Percentiles rank a stretch among this genome's conserved stretches.
phyloP scores from a whole-genome alignment of 2,797 vertebrate species.

The Esox masquinongy region DNA sequence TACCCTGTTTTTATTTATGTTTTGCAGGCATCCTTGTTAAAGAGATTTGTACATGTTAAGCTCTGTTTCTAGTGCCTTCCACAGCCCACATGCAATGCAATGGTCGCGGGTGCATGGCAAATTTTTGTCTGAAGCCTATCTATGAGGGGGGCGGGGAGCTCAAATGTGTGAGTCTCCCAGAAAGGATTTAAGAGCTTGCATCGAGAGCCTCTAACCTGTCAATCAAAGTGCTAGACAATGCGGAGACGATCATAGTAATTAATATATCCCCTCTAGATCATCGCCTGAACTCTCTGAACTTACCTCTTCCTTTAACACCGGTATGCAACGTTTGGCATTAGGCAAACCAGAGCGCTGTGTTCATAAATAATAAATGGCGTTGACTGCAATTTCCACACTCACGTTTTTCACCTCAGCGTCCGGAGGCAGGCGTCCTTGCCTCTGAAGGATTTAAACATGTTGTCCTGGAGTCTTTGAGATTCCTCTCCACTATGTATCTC shows the following conservation, averaged over 20 bases:
- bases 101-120: not conserved
- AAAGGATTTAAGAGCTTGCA: not conserved
- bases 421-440: slow-evolving; percentile 3
- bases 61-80: not conserved
- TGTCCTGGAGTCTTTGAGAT: not conserved
- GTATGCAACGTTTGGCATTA: not conserved
- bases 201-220: not conserved
- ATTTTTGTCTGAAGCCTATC: not conserved
- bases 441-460: slow-evolving; percentile 24
- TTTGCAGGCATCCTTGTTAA: not conserved
- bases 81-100: not conserved
- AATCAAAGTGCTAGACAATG: not conserved
- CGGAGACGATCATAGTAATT: not conserved
- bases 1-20: no score
- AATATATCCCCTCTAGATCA: not conserved
- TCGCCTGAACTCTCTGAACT: not conserved
- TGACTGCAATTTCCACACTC: not conserved
- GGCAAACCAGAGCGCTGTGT: not conserved
- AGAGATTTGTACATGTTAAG: not conserved
- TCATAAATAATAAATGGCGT: slow-evolving; percentile 7
- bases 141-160: not conserved
- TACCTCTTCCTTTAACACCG: not conserved
- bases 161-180: not conserved
- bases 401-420: slow-evolving; percentile 3
- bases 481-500: not conserved